Base-by-base conservation (phyloP, 2,888 invertebrate species). In the Atethmia centrago region DNA sequence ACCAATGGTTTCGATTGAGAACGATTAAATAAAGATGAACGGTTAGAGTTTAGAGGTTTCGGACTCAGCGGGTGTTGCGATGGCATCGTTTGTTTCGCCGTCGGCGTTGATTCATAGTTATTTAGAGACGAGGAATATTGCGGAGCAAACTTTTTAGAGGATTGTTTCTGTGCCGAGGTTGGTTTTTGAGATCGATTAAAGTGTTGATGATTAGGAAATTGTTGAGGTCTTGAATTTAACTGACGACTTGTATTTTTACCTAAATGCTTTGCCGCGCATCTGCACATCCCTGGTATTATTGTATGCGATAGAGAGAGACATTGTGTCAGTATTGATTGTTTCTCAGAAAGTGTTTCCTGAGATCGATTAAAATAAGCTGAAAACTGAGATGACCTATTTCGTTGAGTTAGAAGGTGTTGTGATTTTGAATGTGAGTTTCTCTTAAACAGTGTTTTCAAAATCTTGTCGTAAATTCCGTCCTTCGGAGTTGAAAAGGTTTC, bases 101-200 rank as follows among this genome's bases (percentile, higher is more conserved):
- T 31, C 28, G n/a, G 14, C 28, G 16, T n/a, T 53, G 12, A 28
- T 59, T 61, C 45, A 21, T 36, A 61, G 25, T 53, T 55, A 10
- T 59, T 59, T 14, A 40, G 12, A 59, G 42, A 58, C 3, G 72
- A 72, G 16, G 51, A 40, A 74, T 47, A 71, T 71, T 56, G 74
- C n/a, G 71, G 53, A 25, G 10, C 9, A 53, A 53, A 53, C 19
- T 70, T 65, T 53, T 51, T 64, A 12, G 12, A 68, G 9, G 9
- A 14, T 45, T 45, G n/a, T 66, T 69, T 28, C 36, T 70, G 63
- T n/a, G 25, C 16, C 28, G 10, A 25, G 16, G n/a, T 51, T 64
- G 16, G 36, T 64, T 51, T 19, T 36, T 36, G 64, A 36, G 49
- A n/a, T 36, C 31, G 31, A 49, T 21, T 47, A 19, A 28, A 28